A percentile compares a stretch with the other conserved stretches of the same genome.
Evolutionary conservation across 1,140 invertebrate species (phyloP).

Genomic region (Drosophila arizonae): DNA sequence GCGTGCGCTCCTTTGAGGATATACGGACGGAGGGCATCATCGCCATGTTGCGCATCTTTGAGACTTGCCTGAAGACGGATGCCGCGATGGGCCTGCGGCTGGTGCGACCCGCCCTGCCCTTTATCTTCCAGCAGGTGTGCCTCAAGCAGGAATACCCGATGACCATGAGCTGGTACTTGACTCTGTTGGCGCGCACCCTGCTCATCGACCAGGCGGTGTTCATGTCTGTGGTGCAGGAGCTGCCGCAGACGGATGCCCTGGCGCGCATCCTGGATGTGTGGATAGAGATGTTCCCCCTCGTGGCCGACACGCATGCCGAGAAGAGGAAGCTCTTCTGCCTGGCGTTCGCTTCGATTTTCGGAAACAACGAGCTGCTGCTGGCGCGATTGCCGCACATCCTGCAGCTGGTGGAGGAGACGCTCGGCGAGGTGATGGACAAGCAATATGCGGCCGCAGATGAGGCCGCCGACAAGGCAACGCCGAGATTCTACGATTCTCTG

Average conservation of each 20-base stretch:
- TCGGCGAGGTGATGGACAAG: slow-evolving; percentile 92
- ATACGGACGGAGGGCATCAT: slow-evolving; percentile 91
- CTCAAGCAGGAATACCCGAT: slow-evolving; percentile 88
- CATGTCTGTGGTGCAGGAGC: slow-evolving; percentile 85
- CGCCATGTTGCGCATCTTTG: slow-evolving; percentile 88
- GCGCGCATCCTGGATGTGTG: slow-evolving; percentile 89
- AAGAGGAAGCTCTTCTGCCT: slow-evolving; percentile 92
- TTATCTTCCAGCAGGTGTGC: slow-evolving; percentile 87
- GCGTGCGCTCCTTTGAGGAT: slow-evolving; percentile 89
- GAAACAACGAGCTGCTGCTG: slow-evolving; percentile 87
- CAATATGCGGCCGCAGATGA: slow-evolving; percentile 82
- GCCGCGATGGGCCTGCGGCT: slow-evolving; percentile 86
- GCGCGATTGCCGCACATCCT: slow-evolving; percentile 90
- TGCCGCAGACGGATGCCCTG: slow-evolving; percentile 86
- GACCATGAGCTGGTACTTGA: slow-evolving; percentile 90
- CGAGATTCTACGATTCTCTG: slow-evolving; percentile 72
- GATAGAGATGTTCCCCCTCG: slow-evolving; percentile 90
- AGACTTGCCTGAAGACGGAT: slow-evolving; percentile 87
- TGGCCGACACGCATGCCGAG: slow-evolving; percentile 90
- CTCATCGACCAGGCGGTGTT: slow-evolving; percentile 89
- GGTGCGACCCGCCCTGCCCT: slow-evolving; percentile 87
- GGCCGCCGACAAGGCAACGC: slow-evolving; percentile 49
- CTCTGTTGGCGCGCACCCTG: slow-evolving; percentile 90
- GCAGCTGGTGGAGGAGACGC: slow-evolving; percentile 90
- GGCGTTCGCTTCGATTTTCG: slow-evolving; percentile 91